Evolutionary conservation across 2,888 invertebrate genomes (phyloP).

Genomic region (Lysandra coridon): DNA sequence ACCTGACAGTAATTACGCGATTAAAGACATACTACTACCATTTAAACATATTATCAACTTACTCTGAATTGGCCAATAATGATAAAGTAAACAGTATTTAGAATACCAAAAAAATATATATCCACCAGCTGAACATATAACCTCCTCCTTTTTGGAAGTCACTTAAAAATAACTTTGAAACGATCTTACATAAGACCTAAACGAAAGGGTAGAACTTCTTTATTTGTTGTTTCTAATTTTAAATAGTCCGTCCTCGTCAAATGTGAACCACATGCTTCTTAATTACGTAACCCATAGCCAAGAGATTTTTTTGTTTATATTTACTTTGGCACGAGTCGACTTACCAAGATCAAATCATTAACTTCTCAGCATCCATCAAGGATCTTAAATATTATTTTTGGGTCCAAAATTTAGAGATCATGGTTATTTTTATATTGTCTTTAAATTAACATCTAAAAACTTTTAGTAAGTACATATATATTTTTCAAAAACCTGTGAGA

Average conservation of each 20-base stretch:
- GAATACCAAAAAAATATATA: background rate
- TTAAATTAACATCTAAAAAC: background rate
- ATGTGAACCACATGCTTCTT: slow-evolving; percentile 48
- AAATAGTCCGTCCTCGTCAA: slow-evolving; percentile 40
- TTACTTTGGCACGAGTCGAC: slow-evolving; percentile 51
- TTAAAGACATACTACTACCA: too few species aligned
- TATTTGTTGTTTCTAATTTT: slow-evolving; percentile 31
- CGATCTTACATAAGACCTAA: background rate
- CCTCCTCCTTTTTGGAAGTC: too few species aligned
- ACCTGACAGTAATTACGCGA: too few species aligned
- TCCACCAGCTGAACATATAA: too few species aligned
- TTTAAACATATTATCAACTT: too few species aligned
- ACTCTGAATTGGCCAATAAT: background rate
- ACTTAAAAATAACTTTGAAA: background rate
- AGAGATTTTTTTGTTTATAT: slow-evolving; percentile 49
- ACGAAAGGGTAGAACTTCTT: slow-evolving; percentile 6
- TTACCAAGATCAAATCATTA: slow-evolving; percentile 40
- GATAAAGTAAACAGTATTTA: background rate
- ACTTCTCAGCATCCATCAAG: slow-evolving; percentile 43
- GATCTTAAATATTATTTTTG: slow-evolving; percentile 34
- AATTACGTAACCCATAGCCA: slow-evolving; percentile 49
- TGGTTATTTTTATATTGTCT: background rate
- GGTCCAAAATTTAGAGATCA: background rate
- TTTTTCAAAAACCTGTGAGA: background rate
- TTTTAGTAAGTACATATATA: background rate